Evolutionary conservation across 1,140 invertebrate genomes (phyloP), one percentile per base, ranked within the genome.

Genomic region (Tenebrio molitor): DNA sequence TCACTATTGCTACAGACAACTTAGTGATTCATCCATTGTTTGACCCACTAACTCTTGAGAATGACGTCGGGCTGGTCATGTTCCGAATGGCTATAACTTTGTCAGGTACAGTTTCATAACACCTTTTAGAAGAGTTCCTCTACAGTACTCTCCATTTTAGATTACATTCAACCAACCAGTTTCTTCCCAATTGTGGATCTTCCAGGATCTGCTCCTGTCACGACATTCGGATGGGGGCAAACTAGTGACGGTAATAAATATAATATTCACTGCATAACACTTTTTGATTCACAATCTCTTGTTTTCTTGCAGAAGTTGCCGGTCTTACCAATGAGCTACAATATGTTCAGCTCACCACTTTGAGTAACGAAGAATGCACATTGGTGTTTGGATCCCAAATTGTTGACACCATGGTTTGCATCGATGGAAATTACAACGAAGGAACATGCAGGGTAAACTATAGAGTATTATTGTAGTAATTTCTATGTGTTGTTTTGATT

Each of bases 201-300:
- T n/a, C 50, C 21, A n/a, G 50, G 50, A 25, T n/a, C 10, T 19
- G 50, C 50, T 12, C 21, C 50, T 29, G 50, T 58, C 7, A 58
- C 50, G 29, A 29, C 50, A n/a, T 29, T 58, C 29, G 50, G 50
- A 29, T 58, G 50, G 50, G 50, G 50, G 2, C 50, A 58, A 29
- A 58, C 29, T 12, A 25, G 19, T 15, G 50, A 58, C 19, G 21
- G 50, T 58, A 58, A 25, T 1, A 2, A 14, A 0, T 12, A 29
- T 1, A 4, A 7, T 33, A 7, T 14, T 12, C 23, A 14, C 44
- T n/a, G 21, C 1, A 58, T n/a, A n/a, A n/a, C n/a, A n/a, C n/a
- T n/a, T n/a, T n/a, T n/a, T n/a, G n/a, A n/a, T n/a, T n/a, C n/a
- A n/a, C n/a, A n/a, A n/a, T n/a, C n/a, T 53, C n/a, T 25, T 58